These are phyloP conservation scores for Iselma pallidipennis DNA, from an alignment of 2,888 invertebrate species.

Conservation along the genomic window DNA sequence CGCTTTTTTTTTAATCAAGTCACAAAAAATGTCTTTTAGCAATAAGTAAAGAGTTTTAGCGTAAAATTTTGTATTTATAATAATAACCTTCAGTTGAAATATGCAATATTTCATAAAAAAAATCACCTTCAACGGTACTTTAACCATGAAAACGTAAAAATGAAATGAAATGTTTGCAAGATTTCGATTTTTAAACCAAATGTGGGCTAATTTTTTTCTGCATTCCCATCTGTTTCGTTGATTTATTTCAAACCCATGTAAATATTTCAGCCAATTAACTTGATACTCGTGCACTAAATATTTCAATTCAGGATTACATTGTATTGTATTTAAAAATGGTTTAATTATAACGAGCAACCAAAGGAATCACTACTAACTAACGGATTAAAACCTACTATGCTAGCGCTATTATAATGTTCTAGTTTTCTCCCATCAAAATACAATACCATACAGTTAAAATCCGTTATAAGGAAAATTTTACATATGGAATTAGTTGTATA, in stretches of 20 bases:
- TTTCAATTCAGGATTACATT: slow-evolving; percentile 5
- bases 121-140: too few relatives aligned
- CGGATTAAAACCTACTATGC: slow-evolving; percentile 14
- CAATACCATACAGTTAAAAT: slow-evolving; percentile 14
- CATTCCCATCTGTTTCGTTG: background rate
- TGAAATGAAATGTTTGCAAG: too few relatives aligned
- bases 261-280: slow-evolving; percentile 13
- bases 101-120: too few relatives aligned
- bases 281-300: slow-evolving; percentile 16
- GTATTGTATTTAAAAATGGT: slow-evolving; percentile 2
- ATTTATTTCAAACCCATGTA: background rate
- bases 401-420: slow-evolving; percentile 11
- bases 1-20: too few relatives aligned
- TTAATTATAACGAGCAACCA: slow-evolving; percentile 19
- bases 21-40: too few relatives aligned
- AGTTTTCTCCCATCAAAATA: slow-evolving; percentile 17
- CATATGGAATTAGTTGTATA: slow-evolving; percentile 3
- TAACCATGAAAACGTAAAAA: too few relatives aligned
- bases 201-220: background rate
- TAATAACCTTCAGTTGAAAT: too few relatives aligned
- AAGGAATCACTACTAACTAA: slow-evolving; percentile 19
- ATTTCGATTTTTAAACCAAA: background rate
- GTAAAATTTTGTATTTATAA: too few relatives aligned
- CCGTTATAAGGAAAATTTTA: slow-evolving; percentile 16
- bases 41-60: too few relatives aligned